phyloP scores from a whole-genome alignment of 2,888 invertebrate species.

The Sturmia bella region DNA sequence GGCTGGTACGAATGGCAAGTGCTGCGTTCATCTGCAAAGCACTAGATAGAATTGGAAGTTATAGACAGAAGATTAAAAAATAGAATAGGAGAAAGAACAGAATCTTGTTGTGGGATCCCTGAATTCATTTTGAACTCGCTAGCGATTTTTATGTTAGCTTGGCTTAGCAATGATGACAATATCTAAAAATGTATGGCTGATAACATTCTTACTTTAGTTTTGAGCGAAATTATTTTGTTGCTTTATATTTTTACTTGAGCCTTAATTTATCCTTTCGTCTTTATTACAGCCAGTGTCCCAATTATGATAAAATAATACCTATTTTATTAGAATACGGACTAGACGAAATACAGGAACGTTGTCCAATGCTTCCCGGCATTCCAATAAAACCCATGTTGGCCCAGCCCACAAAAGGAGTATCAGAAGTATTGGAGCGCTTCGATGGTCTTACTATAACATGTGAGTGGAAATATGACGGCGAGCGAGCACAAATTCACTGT shows the following conservation, averaged over 20 bases:
- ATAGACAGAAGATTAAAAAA: too few relatives aligned
- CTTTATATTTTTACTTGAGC: neutral
- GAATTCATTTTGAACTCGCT: too few relatives aligned
- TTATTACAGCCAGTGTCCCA: conserved; percentile 92
- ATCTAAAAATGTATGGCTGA: too few relatives aligned
- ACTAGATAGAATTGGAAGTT: too few relatives aligned
- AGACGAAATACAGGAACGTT: conserved; percentile 87
- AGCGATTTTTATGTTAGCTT: too few relatives aligned
- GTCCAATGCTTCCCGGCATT: conserved; percentile 94
- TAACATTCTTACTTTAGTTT: too few relatives aligned
- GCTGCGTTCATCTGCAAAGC: too few relatives aligned
- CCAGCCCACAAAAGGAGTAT: conserved; percentile 97
- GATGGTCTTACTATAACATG: conserved; percentile 95
- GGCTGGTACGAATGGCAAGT: too few relatives aligned
- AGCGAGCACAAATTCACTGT: conserved; percentile 96
- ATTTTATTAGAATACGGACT: conserved; percentile 90
- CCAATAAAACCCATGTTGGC: conserved; percentile 99
- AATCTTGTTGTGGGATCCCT: too few relatives aligned
- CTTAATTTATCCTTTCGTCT: neutral
- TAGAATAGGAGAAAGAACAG: too few relatives aligned
- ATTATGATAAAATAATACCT: conserved; percentile 92
- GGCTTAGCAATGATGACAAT: too few relatives aligned
- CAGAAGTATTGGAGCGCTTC: conserved; percentile 92
- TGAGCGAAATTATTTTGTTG: too few relatives aligned
- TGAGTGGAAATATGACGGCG: conserved; percentile 99